Conservation (phyloP, 2,797 vertebrate genomes). For the Pantherophis vulpinus region DNA sequence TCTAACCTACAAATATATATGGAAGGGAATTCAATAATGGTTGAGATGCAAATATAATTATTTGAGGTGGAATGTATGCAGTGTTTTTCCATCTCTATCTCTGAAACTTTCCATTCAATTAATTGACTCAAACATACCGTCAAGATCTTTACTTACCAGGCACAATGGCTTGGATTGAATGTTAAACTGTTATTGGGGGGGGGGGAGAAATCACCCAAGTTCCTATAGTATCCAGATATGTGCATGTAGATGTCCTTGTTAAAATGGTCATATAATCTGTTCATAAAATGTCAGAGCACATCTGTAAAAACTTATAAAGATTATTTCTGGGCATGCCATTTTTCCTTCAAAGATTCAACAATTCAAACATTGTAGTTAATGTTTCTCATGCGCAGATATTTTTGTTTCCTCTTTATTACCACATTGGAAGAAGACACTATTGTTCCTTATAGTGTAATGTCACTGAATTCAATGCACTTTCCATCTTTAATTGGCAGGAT, state of each 20-base stretch:
- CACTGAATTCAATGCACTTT: background rate
- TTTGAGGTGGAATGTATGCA: too few species aligned
- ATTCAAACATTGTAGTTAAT: background rate
- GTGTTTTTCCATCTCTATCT: background rate
- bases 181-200: background rate
- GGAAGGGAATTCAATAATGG: background rate
- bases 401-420: background rate
- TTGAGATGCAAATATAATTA: background rate
- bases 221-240: background rate
- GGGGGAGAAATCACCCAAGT: background rate
- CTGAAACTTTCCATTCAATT: background rate
- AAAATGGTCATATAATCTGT: background rate
- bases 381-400: background rate
- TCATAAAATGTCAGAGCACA: background rate
- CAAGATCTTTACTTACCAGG: background rate
- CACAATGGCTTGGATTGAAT: background rate
- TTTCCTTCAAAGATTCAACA: background rate
- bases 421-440: background rate
- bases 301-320: slow-evolving; percentile 1
- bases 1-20: background rate
- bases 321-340: background rate
- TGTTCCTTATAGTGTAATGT: background rate
- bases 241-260: background rate
- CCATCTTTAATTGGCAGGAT: background rate
- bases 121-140: background rate